Evolutionary conservation across 1,140 invertebrate species (phyloP).

Genomic region (Catajapyx aquilonaris): DNA sequence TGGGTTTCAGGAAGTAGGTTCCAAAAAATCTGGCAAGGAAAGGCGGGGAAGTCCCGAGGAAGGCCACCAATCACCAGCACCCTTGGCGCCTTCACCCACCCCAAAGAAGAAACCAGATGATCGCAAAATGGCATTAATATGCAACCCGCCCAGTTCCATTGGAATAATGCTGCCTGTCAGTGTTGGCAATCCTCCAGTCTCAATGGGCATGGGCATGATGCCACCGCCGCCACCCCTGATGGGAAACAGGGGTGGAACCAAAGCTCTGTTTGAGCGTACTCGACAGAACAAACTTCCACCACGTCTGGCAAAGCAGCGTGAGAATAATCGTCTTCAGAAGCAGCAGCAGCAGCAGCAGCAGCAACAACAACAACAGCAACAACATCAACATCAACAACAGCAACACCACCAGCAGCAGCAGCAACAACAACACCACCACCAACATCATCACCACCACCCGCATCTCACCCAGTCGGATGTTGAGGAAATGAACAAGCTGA

Average conservation of each 20-base stretch:
- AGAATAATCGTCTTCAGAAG: conserved; percentile 26
- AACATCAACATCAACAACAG: conserved; percentile 16
- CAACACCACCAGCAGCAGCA: conserved; percentile 20
- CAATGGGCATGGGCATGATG: no score
- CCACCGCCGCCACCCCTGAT: no score
- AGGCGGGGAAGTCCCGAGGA: neutral
- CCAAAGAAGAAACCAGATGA: neutral
- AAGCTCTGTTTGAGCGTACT: conserved; percentile 28
- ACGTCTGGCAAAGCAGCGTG: conserved; percentile 52
- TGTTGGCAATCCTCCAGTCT: no score
- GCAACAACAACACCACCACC: conserved; percentile 14
- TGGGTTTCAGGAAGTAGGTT: conserved; percentile 70
- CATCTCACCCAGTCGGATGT: conserved; percentile 17
- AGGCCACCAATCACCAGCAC: neutral
- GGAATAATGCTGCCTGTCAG: no score
- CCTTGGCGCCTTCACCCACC: neutral
- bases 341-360: conserved; percentile 12
- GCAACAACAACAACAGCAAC: conserved; percentile 19
- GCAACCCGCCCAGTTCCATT: no score
- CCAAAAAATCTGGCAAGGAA: conserved; percentile 50
- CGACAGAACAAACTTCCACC: conserved; percentile 41
- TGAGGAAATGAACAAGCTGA: conserved; percentile 23
- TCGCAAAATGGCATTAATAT: neutral
- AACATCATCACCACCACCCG: conserved; percentile 20
- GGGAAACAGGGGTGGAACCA: conserved; percentile 16